These are phyloP conservation scores for Tenebrio molitor DNA, from an alignment of 1,140 invertebrate genomes.

Conservation along the genomic window DNA sequence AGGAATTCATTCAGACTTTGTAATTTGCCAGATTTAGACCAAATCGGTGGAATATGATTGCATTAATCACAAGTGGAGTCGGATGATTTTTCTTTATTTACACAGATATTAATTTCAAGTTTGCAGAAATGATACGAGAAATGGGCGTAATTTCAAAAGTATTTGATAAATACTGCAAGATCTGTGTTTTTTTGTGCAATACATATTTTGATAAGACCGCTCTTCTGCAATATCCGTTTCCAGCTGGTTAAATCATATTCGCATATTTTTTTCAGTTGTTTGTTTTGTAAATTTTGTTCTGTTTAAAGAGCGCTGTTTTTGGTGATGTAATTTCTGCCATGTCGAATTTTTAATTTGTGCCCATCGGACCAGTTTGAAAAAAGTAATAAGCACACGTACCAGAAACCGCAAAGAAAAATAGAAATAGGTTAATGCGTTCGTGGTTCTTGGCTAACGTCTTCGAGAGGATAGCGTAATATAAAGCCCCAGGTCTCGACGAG, in stretches of 20 bases:
- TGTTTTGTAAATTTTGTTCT: no score
- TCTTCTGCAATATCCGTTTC: not conserved
- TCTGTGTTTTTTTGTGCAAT: not conserved
- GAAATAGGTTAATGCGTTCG: conserved; percentile 4
- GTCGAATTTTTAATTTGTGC: not conserved
- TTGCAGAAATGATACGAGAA: not conserved
- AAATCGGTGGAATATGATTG: not conserved
- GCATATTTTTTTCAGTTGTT: no score
- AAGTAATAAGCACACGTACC: not conserved
- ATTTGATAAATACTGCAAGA: not conserved
- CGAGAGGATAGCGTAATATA: conserved; percentile 19
- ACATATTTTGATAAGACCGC: not conserved
- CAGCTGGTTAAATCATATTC: no score
- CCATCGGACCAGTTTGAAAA: not conserved
- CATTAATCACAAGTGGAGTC: no score
- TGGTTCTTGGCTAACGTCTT: conserved; percentile 3
- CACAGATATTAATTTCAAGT: no score
- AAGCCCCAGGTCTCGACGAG: conserved; percentile 37
- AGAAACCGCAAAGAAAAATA: conserved; percentile 1
- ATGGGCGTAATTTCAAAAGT: not conserved
- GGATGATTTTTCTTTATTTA: no score
- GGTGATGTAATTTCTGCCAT: no score
- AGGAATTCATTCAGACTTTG: not conserved
- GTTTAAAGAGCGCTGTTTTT: no score
- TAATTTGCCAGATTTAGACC: not conserved